Percentiles rank a stretch among this genome's conserved stretches.
Conservation (phyloP, 1,140 invertebrate genomes). For the Drosophila parabipectinata region DNA sequence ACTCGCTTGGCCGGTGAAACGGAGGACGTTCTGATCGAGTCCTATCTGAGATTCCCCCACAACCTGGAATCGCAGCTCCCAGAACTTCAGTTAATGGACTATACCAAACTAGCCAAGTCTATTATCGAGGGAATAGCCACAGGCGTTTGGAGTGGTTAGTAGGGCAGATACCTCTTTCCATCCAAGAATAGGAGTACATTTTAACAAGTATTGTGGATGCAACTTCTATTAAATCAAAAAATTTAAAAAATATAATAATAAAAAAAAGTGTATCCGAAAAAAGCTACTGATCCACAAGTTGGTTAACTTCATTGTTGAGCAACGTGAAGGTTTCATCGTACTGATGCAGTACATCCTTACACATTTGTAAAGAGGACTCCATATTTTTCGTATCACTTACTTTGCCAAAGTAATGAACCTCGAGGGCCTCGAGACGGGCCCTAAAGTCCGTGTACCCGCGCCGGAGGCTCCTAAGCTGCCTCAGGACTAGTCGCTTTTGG, state of each 20-base stretch:
- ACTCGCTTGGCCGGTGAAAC: constrained; percentile 34
- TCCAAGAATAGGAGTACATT: too few species aligned
- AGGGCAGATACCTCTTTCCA: too few species aligned
- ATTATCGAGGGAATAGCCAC: constrained; percentile 39
- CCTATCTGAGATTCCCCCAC: constrained; percentile 49
- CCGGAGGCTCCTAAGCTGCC: constrained; percentile 26
- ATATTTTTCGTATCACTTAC: constrained; percentile 31
- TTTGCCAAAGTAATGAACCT: constrained; percentile 25
- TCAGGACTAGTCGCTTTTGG: constrained; percentile 28
- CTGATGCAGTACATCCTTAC: constrained; percentile 17
- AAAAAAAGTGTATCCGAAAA: not conserved
- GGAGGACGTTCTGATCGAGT: constrained; percentile 28
- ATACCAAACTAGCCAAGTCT: constrained; percentile 39
- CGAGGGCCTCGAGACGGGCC: constrained; percentile 38
- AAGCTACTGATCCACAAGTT: constrained; percentile 43
- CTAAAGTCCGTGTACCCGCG: constrained; percentile 32
- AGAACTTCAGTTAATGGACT: constrained; percentile 58
- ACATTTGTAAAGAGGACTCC: constrained; percentile 22
- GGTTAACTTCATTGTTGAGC: constrained; percentile 25
- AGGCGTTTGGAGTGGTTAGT: constrained; percentile 18
- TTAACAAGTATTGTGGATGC: too few species aligned
- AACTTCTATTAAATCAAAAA: not conserved
- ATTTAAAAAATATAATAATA: not conserved
- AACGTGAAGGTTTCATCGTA: constrained; percentile 39
- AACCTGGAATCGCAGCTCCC: constrained; percentile 39